A percentile compares a stretch with the other conserved stretches of the same genome.
Evolutionary conservation across 1,140 invertebrate genomes (phyloP).

Genomic region (Grapholita molesta): DNA sequence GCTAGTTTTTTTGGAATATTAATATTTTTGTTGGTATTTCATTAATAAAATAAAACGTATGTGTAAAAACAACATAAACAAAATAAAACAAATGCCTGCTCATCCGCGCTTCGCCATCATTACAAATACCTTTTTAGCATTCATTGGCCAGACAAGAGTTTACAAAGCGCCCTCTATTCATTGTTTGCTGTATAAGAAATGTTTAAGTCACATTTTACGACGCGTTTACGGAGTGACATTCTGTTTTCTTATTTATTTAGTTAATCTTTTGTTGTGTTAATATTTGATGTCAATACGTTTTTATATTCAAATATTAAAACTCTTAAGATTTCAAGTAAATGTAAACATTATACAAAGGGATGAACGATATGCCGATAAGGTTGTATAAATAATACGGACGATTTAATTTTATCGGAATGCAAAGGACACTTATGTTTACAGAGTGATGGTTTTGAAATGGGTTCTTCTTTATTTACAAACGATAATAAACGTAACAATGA

Average conservation of each 20-base stretch:
- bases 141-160: neutral
- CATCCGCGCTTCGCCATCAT: too few relatives aligned
- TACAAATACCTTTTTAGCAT: neutral
- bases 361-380: neutral
- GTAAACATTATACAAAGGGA: neutral
- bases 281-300: neutral
- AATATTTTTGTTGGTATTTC: too few relatives aligned
- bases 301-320: neutral
- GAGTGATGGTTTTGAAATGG: neutral
- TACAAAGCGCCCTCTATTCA: neutral
- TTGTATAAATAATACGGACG: neutral
- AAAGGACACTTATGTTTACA: neutral
- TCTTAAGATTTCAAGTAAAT: neutral
- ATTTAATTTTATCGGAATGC: neutral
- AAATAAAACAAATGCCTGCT: too few relatives aligned
- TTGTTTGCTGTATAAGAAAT: slow-evolving; percentile 11
- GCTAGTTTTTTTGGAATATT: too few relatives aligned
- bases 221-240: neutral
- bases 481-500: too few relatives aligned
- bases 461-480: too few relatives aligned
- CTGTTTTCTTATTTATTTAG: slow-evolving; percentile 3
- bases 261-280: slow-evolving; percentile 8
- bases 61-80: too few relatives aligned
- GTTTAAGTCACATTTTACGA: slow-evolving; percentile 2
- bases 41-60: too few relatives aligned